Evolutionary conservation across 2,113 vertebrate species (phyloP).

Genomic region (Paradoxurus hermaphroditus): DNA sequence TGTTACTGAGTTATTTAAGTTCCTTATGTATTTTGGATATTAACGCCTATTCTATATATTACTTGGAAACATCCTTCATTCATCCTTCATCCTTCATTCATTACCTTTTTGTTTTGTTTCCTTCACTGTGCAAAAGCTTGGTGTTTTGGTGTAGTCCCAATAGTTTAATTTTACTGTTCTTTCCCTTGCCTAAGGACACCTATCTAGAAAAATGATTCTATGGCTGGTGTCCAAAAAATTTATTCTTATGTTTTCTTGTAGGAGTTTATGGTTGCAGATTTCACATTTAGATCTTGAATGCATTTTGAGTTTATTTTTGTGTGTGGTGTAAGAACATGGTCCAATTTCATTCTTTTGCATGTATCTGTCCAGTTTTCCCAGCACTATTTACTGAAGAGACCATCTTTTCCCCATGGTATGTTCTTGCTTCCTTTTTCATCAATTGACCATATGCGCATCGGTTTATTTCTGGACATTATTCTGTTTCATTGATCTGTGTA

Average conservation of each 20-base stretch:
- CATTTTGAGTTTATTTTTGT: neutral
- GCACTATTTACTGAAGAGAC: neutral
- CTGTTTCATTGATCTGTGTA: neutral
- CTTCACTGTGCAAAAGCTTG: neutral
- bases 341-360: neutral
- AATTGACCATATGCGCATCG: neutral
- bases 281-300: neutral
- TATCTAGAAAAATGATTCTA: neutral
- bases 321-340: neutral
- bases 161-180: neutral
- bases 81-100: neutral
- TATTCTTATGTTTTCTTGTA: neutral
- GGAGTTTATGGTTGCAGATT: neutral
- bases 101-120: neutral
- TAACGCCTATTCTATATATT: neutral
- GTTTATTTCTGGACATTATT: neutral
- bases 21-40: neutral
- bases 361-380: neutral
- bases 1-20: neutral
- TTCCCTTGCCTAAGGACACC: neutral
- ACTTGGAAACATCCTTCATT: neutral
- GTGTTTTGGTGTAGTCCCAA: neutral
- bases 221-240: neutral
- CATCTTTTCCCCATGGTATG: too few species aligned
- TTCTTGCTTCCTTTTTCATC: neutral